A percentile compares a stretch with the other conserved stretches of the same genome.
Evolutionary conservation across 2,888 invertebrate species (phyloP).

Genomic region (Eretmocerus hayati): DNA sequence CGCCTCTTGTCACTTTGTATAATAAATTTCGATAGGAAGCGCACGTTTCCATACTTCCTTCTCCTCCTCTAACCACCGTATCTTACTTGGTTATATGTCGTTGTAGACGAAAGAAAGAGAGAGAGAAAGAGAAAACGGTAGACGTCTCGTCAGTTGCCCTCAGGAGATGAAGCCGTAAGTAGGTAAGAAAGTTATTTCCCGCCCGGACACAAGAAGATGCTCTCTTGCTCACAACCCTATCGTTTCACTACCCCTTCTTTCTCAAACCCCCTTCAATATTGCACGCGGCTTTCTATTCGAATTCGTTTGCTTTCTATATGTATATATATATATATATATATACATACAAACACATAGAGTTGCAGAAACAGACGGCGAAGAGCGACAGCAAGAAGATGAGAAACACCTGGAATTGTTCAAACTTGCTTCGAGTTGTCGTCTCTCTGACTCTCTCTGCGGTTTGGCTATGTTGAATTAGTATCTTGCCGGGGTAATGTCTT

Average conservation of each 20-base stretch:
- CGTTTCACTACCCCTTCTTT: not conserved
- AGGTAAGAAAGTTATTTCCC: constrained; percentile 49
- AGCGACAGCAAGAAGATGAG: too few relatives aligned
- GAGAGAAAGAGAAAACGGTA: too few relatives aligned
- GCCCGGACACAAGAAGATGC: constrained; percentile 38
- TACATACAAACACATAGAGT: not conserved
- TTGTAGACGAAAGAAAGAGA: too few relatives aligned
- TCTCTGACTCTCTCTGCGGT: not conserved
- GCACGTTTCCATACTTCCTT: not conserved
- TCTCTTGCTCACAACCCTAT: not conserved
- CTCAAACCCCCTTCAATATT: constrained; percentile 12
- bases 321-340: too few relatives aligned
- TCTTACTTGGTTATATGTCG: too few relatives aligned
- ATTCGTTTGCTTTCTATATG: too few relatives aligned
- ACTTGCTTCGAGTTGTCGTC: too few relatives aligned
- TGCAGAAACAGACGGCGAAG: not conserved
- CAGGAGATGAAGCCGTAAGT: constrained; percentile 48
- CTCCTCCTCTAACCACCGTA: too few relatives aligned
- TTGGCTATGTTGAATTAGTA: not conserved
- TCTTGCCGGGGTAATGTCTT: too few relatives aligned
- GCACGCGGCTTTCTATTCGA: too few relatives aligned
- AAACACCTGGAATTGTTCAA: not conserved
- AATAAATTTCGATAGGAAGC: constrained; percentile 24
- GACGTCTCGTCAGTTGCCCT: constrained; percentile 23
- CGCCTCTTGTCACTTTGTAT: constrained; percentile 21